Conservation (phyloP, 2,797 vertebrate genomes). For the Mus caroli region DNA sequence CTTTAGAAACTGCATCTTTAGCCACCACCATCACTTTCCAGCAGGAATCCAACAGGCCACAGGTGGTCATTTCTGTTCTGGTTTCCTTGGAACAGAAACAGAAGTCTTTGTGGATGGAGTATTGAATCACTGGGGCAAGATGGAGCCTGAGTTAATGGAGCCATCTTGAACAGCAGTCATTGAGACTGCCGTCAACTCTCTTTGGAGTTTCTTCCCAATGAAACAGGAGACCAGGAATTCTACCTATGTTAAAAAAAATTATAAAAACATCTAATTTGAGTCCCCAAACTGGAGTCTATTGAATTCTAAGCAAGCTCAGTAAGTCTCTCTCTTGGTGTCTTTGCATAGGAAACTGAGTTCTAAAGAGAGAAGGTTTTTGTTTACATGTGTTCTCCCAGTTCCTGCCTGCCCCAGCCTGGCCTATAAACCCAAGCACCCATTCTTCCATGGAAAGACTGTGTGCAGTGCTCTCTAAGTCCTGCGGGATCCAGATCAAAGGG, state of each 20-base stretch:
- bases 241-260: not conserved
- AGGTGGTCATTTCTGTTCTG: not conserved
- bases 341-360: not conserved
- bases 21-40: not conserved
- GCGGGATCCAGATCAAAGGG: not conserved
- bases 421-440: not conserved
- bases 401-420: not conserved
- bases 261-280: not conserved
- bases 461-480: not conserved
- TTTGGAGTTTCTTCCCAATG: constrained; percentile 9
- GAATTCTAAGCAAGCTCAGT: constrained; percentile 54
- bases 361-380: not conserved
- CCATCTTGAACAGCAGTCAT: not conserved
- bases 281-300: not conserved
- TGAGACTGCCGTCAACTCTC: not conserved
- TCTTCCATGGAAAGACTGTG: not conserved
- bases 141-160: not conserved
- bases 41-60: not conserved
- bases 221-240: constrained; percentile 16
- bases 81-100: not conserved
- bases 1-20: not conserved
- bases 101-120: not conserved
- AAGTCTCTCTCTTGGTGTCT: constrained; percentile 15
- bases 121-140: not conserved
- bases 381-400: not conserved